These are phyloP conservation scores for Semibalanus balanoides DNA, from an alignment of 1,140 invertebrate genomes.

Conservation along the genomic window DNA sequence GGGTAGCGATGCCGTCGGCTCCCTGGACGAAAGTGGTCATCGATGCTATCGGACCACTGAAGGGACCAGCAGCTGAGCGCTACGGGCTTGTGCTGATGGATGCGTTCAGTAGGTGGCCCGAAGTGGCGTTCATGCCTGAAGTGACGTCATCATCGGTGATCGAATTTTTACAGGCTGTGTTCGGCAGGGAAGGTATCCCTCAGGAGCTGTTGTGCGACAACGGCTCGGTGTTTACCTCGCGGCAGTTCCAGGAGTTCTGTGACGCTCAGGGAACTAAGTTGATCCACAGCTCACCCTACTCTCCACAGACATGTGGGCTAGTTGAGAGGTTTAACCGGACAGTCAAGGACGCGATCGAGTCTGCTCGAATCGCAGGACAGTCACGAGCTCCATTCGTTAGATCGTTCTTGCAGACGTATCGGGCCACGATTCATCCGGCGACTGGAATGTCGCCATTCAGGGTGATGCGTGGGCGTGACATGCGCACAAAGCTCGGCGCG, in stretches of 20 bases:
- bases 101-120: conserved; percentile 13
- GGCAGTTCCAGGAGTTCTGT: conserved; percentile 11
- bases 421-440: not conserved
- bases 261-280: not conserved
- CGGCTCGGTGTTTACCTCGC: conserved; percentile 14
- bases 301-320: not conserved
- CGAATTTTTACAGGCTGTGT: conserved; percentile 13
- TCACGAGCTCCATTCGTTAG: not conserved
- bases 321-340: not conserved
- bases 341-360: not conserved
- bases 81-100: conserved; percentile 15
- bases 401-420: not conserved
- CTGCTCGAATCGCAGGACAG: not conserved
- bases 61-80: conserved; percentile 2
- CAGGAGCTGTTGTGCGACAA: conserved; percentile 12
- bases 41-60: conserved; percentile 14
- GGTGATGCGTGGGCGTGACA: not conserved
- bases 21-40: conserved; percentile 12
- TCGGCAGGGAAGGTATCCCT: conserved; percentile 10
- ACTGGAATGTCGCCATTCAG: not conserved
- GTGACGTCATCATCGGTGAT: conserved; percentile 13
- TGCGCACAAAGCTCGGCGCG: not conserved
- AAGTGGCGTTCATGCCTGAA: conserved; percentile 11
- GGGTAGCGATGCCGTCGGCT: conserved; percentile 6
- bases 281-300: not conserved